Percentiles rank a stretch among this genome's conserved stretches.
These are phyloP conservation scores for Potorous gilbertii DNA, from an alignment of 2,797 vertebrate species.

Conservation along the genomic window DNA sequence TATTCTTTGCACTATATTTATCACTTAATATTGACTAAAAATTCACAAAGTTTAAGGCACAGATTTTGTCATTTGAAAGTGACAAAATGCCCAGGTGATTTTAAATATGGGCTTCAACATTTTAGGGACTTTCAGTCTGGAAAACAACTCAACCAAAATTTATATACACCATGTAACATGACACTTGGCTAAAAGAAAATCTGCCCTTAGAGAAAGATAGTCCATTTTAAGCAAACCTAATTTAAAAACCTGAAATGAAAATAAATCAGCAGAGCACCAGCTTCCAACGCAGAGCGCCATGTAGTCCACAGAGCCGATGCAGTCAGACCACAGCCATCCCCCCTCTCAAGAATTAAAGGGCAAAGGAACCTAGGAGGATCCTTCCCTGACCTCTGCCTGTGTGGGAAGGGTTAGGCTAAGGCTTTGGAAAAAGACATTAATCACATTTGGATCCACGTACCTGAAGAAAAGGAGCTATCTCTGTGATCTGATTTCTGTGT, in stretches of 20 bases:
- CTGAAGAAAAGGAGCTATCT: slow-evolving; percentile 74
- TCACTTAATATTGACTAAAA: slow-evolving; percentile 5
- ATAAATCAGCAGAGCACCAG: slow-evolving; percentile 74
- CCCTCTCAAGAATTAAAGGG: slow-evolving; percentile 54
- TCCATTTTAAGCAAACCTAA: slow-evolving; percentile 67
- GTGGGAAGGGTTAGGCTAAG: not conserved
- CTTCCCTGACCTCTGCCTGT: slow-evolving; percentile 39
- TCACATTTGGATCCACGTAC: slow-evolving; percentile 73
- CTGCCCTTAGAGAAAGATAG: slow-evolving; percentile 63
- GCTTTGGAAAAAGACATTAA: slow-evolving; percentile 70
- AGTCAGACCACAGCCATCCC: slow-evolving; percentile 46
- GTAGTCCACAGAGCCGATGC: slow-evolving; percentile 56
- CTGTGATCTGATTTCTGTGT: slow-evolving; percentile 75
- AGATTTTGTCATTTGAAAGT: not conserved
- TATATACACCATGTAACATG: slow-evolving; percentile 31
- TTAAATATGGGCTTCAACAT: slow-evolving; percentile 50
- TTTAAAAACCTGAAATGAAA: slow-evolving; percentile 78
- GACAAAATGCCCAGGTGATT: not conserved
- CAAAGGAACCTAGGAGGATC: slow-evolving; percentile 47
- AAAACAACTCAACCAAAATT: slow-evolving; percentile 64
- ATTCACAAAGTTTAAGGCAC: not conserved
- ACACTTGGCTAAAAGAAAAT: slow-evolving; percentile 68
- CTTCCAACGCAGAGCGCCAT: slow-evolving; percentile 59
- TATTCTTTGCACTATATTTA: not conserved
- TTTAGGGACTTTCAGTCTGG: slow-evolving; percentile 37